These are phyloP conservation scores for Fregata magnificens DNA, from an alignment of 2,113 vertebrate species.

Conservation along the genomic window DNA sequence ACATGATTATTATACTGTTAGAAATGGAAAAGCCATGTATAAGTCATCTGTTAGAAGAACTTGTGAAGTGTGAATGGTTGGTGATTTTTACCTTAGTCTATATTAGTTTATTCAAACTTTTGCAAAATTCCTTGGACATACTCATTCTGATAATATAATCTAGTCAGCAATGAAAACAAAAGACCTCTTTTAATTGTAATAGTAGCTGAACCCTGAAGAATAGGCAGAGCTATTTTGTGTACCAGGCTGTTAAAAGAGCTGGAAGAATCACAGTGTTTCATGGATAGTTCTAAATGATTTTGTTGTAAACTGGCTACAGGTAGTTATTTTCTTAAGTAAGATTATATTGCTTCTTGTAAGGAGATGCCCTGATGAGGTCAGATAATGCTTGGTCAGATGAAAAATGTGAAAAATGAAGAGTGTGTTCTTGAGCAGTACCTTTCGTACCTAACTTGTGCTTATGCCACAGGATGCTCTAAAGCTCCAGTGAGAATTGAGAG, in stretches of 20 bases:
- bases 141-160: background rate
- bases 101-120: background rate
- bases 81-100: background rate
- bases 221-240: background rate
- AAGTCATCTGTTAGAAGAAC: background rate
- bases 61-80: background rate
- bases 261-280: background rate
- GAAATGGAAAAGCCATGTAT: background rate
- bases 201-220: background rate
- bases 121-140: background rate
- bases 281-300: background rate
- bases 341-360: background rate
- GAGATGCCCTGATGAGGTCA: background rate
- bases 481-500: background rate
- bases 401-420: background rate
- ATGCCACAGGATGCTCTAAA: background rate
- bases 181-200: background rate
- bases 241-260: background rate
- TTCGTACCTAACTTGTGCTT: background rate
- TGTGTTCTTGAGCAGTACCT: background rate
- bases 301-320: background rate
- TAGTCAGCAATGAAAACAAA: background rate
- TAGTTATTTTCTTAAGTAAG: background rate
- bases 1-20: background rate
- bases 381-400: background rate